These are phyloP conservation scores for Aphodius sticticus DNA, from an alignment of 2,888 invertebrate species.

Conservation along the genomic window DNA sequence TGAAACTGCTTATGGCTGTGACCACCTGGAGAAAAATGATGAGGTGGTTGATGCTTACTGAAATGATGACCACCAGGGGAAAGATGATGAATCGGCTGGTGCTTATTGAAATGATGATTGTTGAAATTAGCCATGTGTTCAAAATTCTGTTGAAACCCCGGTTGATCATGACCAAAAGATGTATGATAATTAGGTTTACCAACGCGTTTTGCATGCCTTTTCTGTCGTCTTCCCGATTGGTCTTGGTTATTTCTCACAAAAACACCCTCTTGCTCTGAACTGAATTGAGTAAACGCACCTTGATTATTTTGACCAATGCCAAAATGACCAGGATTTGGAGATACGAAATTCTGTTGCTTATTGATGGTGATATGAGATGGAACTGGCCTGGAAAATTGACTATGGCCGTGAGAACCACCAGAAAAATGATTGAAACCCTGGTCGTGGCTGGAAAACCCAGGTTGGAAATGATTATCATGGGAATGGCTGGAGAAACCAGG, in stretches of 20 bases:
- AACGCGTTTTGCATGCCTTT: not conserved
- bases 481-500: too few relatives aligned
- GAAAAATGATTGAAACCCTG: not conserved
- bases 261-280: not conserved
- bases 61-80: not conserved
- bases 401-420: not conserved
- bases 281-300: not conserved
- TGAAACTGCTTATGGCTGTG: not conserved
- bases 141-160: too few relatives aligned
- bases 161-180: not conserved
- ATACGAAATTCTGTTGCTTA: slow-evolving; percentile 6
- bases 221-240: not conserved
- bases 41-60: not conserved
- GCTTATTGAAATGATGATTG: too few relatives aligned
- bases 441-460: not conserved
- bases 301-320: not conserved
- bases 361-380: slow-evolving; percentile 9
- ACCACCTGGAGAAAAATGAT: not conserved
- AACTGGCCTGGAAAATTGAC: not conserved
- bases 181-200: not conserved
- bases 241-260: not conserved
- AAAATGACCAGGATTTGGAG: not conserved
- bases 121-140: too few relatives aligned
- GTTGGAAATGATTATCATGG: not conserved
- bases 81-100: too few relatives aligned